Conservation (phyloP, 30 jellyfish, hydroid and myxozoan species). For the Cassiopea xamachana region DNA sequence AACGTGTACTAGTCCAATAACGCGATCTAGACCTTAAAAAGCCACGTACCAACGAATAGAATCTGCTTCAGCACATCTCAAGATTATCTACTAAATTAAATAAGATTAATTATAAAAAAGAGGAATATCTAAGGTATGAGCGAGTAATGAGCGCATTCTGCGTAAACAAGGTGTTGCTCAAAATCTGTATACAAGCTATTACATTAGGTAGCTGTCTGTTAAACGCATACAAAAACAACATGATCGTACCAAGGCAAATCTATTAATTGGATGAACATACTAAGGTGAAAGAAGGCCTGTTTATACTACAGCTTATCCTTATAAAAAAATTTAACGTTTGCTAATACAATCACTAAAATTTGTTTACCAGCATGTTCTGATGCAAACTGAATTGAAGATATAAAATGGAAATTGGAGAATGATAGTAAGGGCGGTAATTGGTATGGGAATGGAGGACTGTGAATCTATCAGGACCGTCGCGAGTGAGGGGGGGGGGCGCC, state of each 20-base stretch:
- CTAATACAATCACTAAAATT: neutral
- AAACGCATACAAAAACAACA: neutral
- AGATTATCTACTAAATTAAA: too few relatives aligned
- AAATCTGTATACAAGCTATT: neutral
- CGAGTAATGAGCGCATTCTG: neutral
- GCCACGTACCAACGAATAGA: too few relatives aligned
- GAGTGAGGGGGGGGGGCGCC: too few relatives aligned
- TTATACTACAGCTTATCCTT: neutral
- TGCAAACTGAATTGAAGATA: neutral
- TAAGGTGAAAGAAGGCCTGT: neutral
- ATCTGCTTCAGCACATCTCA: too few relatives aligned
- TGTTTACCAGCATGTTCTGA: neutral
- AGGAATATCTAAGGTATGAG: neutral
- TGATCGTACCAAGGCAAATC: neutral
- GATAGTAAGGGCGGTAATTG: too few relatives aligned
- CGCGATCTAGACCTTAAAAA: too few relatives aligned
- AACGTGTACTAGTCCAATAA: too few relatives aligned
- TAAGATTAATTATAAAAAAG: neutral
- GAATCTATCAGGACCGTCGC: too few relatives aligned
- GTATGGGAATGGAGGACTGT: too few relatives aligned
- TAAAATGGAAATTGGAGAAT: too few relatives aligned
- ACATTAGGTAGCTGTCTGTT: neutral
- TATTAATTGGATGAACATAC: slow-evolving; percentile 6
- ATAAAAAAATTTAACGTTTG: neutral
- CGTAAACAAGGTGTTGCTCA: neutral